Conservation (phyloP, 2,797 vertebrate species). For the Lemur catta region DNA sequence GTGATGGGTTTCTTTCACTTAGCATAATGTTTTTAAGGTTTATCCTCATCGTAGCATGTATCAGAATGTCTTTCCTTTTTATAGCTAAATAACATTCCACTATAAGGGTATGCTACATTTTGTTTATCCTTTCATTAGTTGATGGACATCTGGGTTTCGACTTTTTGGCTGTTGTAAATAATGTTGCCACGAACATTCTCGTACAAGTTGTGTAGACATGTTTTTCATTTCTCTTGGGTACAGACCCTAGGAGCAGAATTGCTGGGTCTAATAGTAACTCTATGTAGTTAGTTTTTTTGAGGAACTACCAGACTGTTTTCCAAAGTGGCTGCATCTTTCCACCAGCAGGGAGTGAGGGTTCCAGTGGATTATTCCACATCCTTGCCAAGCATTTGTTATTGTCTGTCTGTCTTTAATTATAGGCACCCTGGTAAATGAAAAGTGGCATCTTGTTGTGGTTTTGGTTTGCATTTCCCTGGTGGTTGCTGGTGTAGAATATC, state of each 20-base stretch:
- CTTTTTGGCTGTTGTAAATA: background rate
- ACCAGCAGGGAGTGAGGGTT: background rate
- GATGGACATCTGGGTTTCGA: background rate
- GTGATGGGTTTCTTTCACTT: background rate
- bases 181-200: rapidly evolving
- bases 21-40: background rate
- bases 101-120: background rate
- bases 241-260: no score
- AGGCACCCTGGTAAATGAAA: background rate
- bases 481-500: background rate
- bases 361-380: rapidly evolving
- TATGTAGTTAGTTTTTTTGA: background rate
- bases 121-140: no score
- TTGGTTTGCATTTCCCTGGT: background rate
- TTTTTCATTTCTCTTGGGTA: background rate
- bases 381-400: background rate
- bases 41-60: rapidly evolving
- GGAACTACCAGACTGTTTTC: background rate
- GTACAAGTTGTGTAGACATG: no score
- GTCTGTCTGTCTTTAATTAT: background rate
- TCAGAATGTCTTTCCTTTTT: background rate
- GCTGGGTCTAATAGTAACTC: background rate
- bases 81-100: background rate
- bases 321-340: background rate
- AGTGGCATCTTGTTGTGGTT: background rate